phyloP scores from a whole-genome alignment of 2,797 vertebrate genomes.

The Cyclura pinguis region DNA sequence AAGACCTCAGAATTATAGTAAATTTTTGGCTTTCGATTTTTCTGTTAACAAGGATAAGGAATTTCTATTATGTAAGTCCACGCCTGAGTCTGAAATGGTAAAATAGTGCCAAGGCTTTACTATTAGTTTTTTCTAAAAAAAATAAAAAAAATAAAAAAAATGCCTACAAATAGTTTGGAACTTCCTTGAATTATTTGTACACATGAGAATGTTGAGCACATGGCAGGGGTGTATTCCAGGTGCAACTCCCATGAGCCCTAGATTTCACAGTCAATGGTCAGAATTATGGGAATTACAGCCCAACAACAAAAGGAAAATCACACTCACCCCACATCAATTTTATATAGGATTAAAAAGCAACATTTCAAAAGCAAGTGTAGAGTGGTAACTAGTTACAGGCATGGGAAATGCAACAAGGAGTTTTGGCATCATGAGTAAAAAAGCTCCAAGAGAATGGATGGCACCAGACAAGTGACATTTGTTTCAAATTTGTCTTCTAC shows the following conservation, averaged over 20 bases:
- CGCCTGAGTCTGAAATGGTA: neutral
- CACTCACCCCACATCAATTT: too few relatives aligned
- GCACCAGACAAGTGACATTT: constrained; percentile 54
- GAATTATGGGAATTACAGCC: too few relatives aligned
- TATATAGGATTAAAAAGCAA: neutral
- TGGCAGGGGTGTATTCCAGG: too few relatives aligned
- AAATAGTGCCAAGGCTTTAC: neutral
- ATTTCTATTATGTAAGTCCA: neutral
- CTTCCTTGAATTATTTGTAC: neutral
- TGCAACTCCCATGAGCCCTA: too few relatives aligned
- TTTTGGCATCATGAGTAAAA: constrained; percentile 36
- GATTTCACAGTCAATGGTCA: too few relatives aligned
- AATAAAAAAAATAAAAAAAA: too few relatives aligned
- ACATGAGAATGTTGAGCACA: too few relatives aligned
- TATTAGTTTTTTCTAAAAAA: neutral
- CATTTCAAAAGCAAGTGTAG: neutral
- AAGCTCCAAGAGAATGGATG: constrained; percentile 43
- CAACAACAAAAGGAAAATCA: too few relatives aligned
- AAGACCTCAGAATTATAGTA: neutral
- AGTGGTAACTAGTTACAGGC: neutral
- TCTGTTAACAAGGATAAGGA: neutral
- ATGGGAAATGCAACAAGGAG: neutral
- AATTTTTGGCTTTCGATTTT: neutral
- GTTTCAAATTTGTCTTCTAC: constrained; percentile 59
- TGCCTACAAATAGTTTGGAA: neutral